phyloP scores from a whole-genome alignment of 2,888 invertebrate genomes.

The Plebejus anna region DNA sequence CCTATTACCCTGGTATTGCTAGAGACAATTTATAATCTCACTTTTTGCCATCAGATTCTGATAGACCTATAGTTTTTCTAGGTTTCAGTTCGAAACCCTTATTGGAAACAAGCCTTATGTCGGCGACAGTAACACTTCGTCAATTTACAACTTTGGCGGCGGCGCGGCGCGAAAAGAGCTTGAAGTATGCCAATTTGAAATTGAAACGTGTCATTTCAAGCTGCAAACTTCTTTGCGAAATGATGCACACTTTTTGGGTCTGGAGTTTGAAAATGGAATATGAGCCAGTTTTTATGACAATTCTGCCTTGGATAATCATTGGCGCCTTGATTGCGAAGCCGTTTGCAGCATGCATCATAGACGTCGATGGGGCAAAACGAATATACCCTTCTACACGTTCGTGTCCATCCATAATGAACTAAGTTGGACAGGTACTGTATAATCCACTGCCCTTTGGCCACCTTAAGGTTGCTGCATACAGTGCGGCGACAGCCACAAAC shows the following conservation, averaged over 20 bases:
- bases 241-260: neutral
- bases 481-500: too few relatives aligned
- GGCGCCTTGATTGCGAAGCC: neutral
- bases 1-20: too few relatives aligned
- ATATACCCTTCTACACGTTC: too few relatives aligned
- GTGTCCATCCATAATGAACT: too few relatives aligned
- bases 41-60: too few relatives aligned
- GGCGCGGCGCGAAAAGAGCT: neutral
- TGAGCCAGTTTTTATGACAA: neutral
- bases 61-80: neutral
- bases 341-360: too few relatives aligned
- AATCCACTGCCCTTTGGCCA: too few relatives aligned
- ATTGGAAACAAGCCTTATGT: neutral
- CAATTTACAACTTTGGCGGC: conserved; percentile 2
- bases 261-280: neutral
- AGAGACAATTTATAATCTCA: too few relatives aligned
- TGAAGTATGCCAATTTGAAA: neutral
- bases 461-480: too few relatives aligned
- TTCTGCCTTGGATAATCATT: too few relatives aligned
- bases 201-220: conserved; percentile 5
- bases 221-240: neutral
- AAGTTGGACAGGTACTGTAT: too few relatives aligned
- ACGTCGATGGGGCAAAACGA: too few relatives aligned
- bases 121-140: neutral
- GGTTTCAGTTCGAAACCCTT: neutral